Base-by-base conservation (phyloP, 2,888 invertebrate genomes). In the Drosophila neotestacea region DNA sequence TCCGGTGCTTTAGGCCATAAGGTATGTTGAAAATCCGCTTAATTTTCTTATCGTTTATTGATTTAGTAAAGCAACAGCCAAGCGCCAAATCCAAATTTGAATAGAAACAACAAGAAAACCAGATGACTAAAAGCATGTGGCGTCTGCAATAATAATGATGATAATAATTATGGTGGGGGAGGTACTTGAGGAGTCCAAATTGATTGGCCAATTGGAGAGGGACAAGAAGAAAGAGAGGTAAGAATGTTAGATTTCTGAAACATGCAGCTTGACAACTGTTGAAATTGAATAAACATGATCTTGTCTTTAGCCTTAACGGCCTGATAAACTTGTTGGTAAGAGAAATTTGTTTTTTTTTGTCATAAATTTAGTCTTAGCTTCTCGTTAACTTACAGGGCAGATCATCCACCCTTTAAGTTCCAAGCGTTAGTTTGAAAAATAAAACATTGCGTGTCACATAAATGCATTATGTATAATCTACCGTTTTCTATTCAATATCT, bases 41-140 rank as follows among this genome's bases (percentile, higher is more conserved):
- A 71, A 80, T 76, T 88, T 42, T 63, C 77, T 65, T 79, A 88
- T 85, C 68, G 77, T 28, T 58, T 66, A 62, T 63, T 41, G 62
- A 55, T 50, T 44, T 30, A 36, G 41, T 36, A 34, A 34, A 36
- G 44, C 44, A 34, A 46, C 32, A 6, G 10, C 7, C 7, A 56
- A 41, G 55, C 16, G 41, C 16, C 41, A 55, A 48, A 52, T 47
- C 56, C 50, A 66, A 56, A 56, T 13, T n/a, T 6, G 9, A 51
- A 52, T 22, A 34, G 7, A 16, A 39, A 59, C 38, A 41, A 46
- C 7, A 22, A 13, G 50, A 75, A 84, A 84, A 70, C 41, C 89
- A 89, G 85, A 89, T 85, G 85, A 87, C 85, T 85, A 89, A 85
- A 85, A 85, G 84, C 84, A 86, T 88, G 86, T 83, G 70, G 68